Base-by-base conservation (phyloP, 2,113 vertebrate species). In the Pelusios castaneus region DNA sequence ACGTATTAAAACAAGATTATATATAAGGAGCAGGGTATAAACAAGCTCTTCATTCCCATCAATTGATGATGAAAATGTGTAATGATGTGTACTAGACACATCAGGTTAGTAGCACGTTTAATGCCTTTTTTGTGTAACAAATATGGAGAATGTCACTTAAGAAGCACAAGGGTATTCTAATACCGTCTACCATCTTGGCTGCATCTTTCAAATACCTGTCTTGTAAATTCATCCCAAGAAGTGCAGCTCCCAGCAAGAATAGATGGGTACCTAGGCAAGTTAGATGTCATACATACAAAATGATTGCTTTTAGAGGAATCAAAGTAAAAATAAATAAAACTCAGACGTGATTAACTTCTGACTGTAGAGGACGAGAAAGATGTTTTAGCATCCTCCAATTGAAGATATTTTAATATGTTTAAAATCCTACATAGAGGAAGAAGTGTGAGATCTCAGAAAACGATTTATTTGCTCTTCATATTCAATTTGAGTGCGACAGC, bases 181-280 rank as follows among this genome's bases (percentile, higher is more conserved):
- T 10, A 0, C 27, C 8, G n/a, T n/a, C n/a, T 80, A 22, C 89
- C 89, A 77, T 89, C 89, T 84, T 87, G 92, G 89, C 89, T 38
- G 88, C 88, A 86, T 96, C 92, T 90, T 41, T 96, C 93, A 97
- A 96, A 97, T 97, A 95, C 95, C 95, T 96, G 95, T 97, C 90
- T 96, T 2, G 85, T 11, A 3, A 43, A 92, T 91, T 94, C 88
- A 91, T 94, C 93, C 91, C 80, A 22, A 92, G 93, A 76, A 63
- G 38, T 93, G 94, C 84, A 49, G 88, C 80, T 95, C 70, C 91
- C 92, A 70, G 93, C 84, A 92, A 92, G 91, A 91, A 91, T 92
- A 25, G 41, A 55, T 1, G 51, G 84, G 89, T 55, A 86, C 8
- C 85, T 92, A 49, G 80, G 90, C 80, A 78, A 0, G 2, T 83